A percentile compares a stretch with the other conserved stretches of the same genome.
These are phyloP conservation scores for Vipera ursinii DNA, from an alignment of 2,797 vertebrate species.

Conservation along the genomic window DNA sequence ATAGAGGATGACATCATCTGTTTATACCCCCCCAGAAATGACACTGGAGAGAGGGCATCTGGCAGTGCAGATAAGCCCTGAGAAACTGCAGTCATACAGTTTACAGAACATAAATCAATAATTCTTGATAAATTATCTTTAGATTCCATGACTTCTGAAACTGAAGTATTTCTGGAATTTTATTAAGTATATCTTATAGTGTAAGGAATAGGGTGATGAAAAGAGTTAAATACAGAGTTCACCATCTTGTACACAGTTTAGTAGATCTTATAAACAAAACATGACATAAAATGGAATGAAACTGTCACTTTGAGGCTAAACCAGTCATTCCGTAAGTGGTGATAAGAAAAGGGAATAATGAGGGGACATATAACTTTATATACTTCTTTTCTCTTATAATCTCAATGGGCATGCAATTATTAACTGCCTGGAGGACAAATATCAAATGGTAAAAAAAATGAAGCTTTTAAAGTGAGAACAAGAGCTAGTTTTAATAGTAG, in stretches of 20 bases:
- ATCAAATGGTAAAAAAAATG: background rate
- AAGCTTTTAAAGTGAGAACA: conserved; percentile 27
- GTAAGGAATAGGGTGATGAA: conserved; percentile 21
- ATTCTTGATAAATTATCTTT: conserved; percentile 28
- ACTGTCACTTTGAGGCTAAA: background rate
- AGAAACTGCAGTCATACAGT: background rate
- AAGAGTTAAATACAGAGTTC: conserved; percentile 32
- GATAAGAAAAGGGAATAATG: conserved; percentile 1
- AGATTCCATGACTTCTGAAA: conserved; percentile 18
- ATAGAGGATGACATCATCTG: background rate
- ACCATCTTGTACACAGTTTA: conserved; percentile 6
- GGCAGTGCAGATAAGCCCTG: background rate
- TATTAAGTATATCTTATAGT: conserved; percentile 33
- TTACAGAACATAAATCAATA: conserved; percentile 23
- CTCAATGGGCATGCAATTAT: conserved; percentile 16
- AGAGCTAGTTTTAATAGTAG: background rate
- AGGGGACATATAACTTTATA: background rate
- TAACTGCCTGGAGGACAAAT: conserved; percentile 18
- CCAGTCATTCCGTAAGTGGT: background rate
- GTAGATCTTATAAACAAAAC: background rate
- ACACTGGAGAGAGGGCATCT: background rate
- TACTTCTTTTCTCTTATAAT: conserved; percentile 11
- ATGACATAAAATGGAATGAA: conserved; percentile 1
- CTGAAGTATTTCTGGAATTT: conserved; percentile 30
- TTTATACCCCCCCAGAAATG: background rate